Evolutionary conservation across 2,113 vertebrate genomes (phyloP), one percentile per base, ranked within the genome.

Genomic region (Amia ocellicauda): DNA sequence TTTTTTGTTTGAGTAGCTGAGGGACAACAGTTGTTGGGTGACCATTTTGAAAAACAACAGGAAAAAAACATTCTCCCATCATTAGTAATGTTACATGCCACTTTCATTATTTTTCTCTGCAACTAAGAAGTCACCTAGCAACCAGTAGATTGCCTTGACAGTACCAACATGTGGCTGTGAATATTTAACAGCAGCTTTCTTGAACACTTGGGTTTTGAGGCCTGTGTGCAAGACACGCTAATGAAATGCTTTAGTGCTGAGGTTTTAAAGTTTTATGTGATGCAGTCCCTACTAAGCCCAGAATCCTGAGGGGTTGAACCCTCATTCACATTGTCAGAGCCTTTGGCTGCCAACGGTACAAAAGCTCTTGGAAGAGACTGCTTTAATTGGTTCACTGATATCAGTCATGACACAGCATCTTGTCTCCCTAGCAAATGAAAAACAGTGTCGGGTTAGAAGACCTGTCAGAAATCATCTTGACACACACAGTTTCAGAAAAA

Each of bases 221-320:
- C 49, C 49, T 51, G 49, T 19, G 49, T 22, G 20, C 49, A 22
- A 51, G 49, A 8, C 49, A 8, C 2, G 8, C 49, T 51, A 51
- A 51, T 2, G 8, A 51, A 51, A 51, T 22, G 5, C 49, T 51
- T n/a, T n/a, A n/a, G n/a, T 51, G 49, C 16, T 2, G 49, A 51
- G 49, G 20, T 51, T 51, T 50, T 20, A 50, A 20, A 50, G 40
- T 50, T 53, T 54, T 23, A 54, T 27, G 16, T 23, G 22, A 54
- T 54, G 7, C 20, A 54, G n/a, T 54, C 11, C 51, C 13, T 22
- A 47, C 45, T 47, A 47, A 47, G 45, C 16, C n/a, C n/a, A 19
- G 45, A 47, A 19, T 47, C 10, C 45, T 47, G 45, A 2, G 43
- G 4, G 45, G 45, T 4, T 47, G n/a, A 47, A 47, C 14, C 40